Conservation (phyloP, 2,797 vertebrate genomes). For the Picus viridis region DNA sequence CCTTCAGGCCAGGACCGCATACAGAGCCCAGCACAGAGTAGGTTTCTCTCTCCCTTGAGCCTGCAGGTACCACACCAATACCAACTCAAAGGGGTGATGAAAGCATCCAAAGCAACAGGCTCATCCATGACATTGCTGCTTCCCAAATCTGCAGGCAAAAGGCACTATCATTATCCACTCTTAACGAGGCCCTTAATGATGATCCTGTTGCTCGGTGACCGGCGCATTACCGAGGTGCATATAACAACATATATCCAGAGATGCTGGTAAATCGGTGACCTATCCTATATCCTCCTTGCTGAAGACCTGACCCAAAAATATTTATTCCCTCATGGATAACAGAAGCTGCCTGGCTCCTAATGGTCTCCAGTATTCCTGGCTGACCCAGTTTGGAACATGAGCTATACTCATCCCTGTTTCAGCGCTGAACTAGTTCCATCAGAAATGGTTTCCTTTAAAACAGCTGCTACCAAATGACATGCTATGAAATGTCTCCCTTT, state of each 20-base stretch:
- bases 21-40: neutral
- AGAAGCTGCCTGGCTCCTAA: conserved; percentile 49
- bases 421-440: conserved; percentile 57
- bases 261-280: conserved; percentile 19
- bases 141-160: conserved; percentile 15
- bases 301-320: conserved; percentile 52
- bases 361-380: conserved; percentile 6
- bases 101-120: neutral
- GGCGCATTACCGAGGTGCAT: neutral
- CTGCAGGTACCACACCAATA: neutral
- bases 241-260: conserved; percentile 1
- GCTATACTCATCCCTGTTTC: conserved; percentile 43
- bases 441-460: conserved; percentile 54
- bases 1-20: neutral
- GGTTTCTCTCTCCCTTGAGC: neutral
- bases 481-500: conserved; percentile 9
- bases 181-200: conserved; percentile 56
- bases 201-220: conserved; percentile 40
- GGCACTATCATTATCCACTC: conserved; percentile 15
- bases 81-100: neutral
- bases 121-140: neutral
- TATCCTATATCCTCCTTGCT: conserved; percentile 1
- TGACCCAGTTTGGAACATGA: conserved; percentile 62
- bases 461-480: conserved; percentile 4
- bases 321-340: conserved; percentile 33